A percentile compares a stretch with the other conserved stretches of the same genome.
Conservation (phyloP, 1,140 invertebrate genomes). For the Heliconius melpomene region DNA sequence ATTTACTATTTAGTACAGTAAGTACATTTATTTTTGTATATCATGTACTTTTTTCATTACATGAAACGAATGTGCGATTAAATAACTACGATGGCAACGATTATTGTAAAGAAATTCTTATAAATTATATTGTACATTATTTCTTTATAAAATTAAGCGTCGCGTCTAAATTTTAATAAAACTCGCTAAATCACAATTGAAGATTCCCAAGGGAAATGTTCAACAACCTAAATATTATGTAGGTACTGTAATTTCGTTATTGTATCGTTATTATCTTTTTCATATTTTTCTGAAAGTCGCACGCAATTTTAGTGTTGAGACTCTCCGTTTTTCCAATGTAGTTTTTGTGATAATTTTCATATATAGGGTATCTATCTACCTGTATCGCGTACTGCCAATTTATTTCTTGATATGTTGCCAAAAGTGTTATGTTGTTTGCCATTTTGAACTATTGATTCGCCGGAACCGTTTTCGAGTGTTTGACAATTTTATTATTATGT, state of each 20-base stretch:
- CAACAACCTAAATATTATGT: background rate
- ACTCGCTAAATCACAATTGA: background rate
- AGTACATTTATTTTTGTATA: too few relatives aligned
- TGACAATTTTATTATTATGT: slow-evolving; percentile 14
- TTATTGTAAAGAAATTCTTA: background rate
- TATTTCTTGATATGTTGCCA: slow-evolving; percentile 33
- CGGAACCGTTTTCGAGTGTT: slow-evolving; percentile 22
- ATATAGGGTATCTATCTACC: background rate
- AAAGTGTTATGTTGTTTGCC: slow-evolving; percentile 30
- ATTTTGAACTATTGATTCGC: slow-evolving; percentile 25
- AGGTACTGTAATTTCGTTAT: background rate
- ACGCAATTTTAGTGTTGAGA: background rate
- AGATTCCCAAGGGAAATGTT: background rate
- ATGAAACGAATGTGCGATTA: too few relatives aligned
- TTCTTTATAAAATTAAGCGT: background rate
- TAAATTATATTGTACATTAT: background rate
- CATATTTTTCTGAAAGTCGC: background rate
- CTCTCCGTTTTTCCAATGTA: background rate
- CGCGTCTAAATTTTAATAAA: background rate
- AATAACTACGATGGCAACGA: background rate
- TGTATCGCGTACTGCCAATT: slow-evolving; percentile 22
- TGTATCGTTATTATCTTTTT: background rate
- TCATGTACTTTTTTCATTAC: too few relatives aligned
- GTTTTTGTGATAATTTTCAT: background rate
- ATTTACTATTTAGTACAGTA: too few relatives aligned